A percentile compares a stretch with the other conserved stretches of the same genome.
phyloP scores from a whole-genome alignment of 2,888 invertebrate species.

The Anarsia innoxiella region DNA sequence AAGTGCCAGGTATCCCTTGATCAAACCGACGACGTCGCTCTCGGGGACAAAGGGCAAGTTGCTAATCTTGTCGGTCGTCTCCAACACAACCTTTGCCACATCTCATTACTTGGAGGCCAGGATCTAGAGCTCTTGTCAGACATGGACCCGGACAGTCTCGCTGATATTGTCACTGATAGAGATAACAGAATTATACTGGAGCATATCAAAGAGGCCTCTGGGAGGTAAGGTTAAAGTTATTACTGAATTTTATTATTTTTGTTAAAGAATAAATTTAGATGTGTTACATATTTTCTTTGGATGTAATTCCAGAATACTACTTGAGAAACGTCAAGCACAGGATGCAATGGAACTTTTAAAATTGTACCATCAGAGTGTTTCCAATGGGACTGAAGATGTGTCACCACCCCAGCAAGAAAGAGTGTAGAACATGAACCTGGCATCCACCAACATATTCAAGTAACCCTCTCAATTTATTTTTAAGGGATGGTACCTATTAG shows the following conservation, averaged over 20 bases:
- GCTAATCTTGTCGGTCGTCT: conserved; percentile 85
- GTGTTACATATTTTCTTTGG: neutral
- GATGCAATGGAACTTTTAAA: conserved; percentile 90
- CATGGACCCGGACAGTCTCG: conserved; percentile 92
- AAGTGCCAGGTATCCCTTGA: conserved; percentile 78
- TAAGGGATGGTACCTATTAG: conserved; percentile 54
- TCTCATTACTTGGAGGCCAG: conserved; percentile 87
- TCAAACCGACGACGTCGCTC: conserved; percentile 71
- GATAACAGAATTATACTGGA: conserved; percentile 85
- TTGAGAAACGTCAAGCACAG: conserved; percentile 89
- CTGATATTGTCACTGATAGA: conserved; percentile 84
- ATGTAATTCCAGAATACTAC: conserved; percentile 74
- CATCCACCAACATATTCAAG: conserved; percentile 28
- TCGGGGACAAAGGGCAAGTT: conserved; percentile 75
- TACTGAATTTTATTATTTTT: neutral
- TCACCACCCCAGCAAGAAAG: conserved; percentile 63
- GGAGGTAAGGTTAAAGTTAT: conserved; percentile 72
- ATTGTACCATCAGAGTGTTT: conserved; percentile 78
- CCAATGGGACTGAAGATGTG: conserved; percentile 68
- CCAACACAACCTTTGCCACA: conserved; percentile 88
- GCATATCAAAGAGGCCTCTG: conserved; percentile 88
- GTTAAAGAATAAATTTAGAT: neutral
- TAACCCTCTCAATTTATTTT: conserved; percentile 58
- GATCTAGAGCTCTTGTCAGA: conserved; percentile 90
- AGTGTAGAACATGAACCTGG: conserved; percentile 36